Evolutionary conservation across 2,797 vertebrate genomes (phyloP).

Genomic region (Paguma larvata): DNA sequence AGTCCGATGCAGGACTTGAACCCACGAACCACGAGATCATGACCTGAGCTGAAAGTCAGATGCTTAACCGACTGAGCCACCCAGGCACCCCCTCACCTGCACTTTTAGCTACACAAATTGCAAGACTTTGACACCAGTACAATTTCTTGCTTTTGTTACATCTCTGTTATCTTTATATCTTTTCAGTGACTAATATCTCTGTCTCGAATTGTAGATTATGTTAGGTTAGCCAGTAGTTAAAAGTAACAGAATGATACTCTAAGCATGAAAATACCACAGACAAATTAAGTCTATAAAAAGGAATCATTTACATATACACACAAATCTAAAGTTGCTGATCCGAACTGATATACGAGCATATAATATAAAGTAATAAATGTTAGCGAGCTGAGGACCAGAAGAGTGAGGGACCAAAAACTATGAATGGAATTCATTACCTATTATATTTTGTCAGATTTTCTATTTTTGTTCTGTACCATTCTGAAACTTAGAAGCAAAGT

Average conservation of each 20-base stretch:
- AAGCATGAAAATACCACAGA: background rate
- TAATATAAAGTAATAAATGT: background rate
- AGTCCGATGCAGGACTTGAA: too few species aligned
- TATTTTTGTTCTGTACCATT: background rate
- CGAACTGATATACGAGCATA: background rate
- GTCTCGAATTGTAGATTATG: background rate
- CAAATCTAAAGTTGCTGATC: background rate
- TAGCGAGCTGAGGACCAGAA: background rate
- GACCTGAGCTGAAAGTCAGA: too few species aligned
- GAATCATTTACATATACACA: background rate
- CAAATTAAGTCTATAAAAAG: background rate
- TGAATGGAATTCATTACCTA: background rate
- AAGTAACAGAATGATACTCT: background rate
- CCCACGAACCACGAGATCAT: too few species aligned
- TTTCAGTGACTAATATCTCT: background rate
- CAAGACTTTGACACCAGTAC: background rate
- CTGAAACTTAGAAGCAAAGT: background rate
- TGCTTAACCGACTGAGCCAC: too few species aligned
- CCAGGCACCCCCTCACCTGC: background rate
- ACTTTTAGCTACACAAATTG: background rate
- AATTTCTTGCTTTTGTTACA: background rate
- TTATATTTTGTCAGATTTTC: background rate
- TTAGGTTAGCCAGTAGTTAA: background rate
- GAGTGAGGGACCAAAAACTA: background rate
- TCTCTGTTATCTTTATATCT: background rate